Base-by-base conservation (phyloP, 2,888 invertebrate genomes). In the Microplitis manilae region DNA sequence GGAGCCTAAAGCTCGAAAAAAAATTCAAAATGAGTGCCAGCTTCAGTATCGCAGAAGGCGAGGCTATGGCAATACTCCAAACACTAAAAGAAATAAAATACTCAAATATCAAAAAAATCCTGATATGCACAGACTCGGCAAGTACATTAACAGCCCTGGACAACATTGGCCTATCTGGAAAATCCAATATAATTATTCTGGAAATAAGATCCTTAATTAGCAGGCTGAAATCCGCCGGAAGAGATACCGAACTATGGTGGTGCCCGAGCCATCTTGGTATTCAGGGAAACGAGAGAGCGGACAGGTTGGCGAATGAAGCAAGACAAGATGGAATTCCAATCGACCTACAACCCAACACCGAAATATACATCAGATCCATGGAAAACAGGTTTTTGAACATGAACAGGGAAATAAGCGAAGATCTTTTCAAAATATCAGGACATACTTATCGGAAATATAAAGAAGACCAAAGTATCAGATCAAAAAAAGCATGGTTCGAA, bases 251-350 rank as follows among this genome's bases (percentile, higher is more conserved):
- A 40, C 13, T 68, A 13, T 5, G 20, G 9, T 40, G 68, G 68
- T 68, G 68, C 1, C 68, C 68, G 13, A 41, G 68, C n/a, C 68
- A 68, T 17, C 5, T 68, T 1, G 39, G 68, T n/a, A 68, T 68
- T 2, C 38, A 8, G n/a, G 68, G 68, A 6, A 68, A 68, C 68
- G 68, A 68, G 41, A 5, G 5, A 30, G 68, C 39, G 15, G 68
- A 68, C 15, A 38, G n/a, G 41, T 17, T 68, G 6, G 40, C 68
- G 13, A 68, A 68, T 39, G 68, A 38, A 15, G 68, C 68, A 7
- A 39, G 68, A 4, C 30, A 30, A 30, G 30, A 30, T 30, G 30
- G 4, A 30, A 30, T 4, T 30, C 2, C 30, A 30, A 30, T 30
- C 30, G 30, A 30, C 30, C 0, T 30, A 30, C 30, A 30, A 2